These are phyloP conservation scores for Prionailurus viverrinus DNA, from an alignment of 2,113 vertebrate genomes.

Conservation along the genomic window DNA sequence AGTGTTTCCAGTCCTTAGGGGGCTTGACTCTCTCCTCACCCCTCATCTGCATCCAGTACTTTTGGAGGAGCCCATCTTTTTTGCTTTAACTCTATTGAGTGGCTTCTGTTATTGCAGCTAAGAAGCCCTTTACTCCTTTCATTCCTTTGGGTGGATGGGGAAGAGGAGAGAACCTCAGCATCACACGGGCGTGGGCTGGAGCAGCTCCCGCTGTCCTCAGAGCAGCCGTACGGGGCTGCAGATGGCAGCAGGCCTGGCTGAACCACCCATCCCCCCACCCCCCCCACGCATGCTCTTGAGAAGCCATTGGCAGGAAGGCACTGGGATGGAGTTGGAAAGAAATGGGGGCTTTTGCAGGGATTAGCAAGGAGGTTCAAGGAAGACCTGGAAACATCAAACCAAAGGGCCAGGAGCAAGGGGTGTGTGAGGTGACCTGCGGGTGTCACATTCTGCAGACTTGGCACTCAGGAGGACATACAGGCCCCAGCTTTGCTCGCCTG, in stretches of 20 bases:
- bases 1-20: neutral
- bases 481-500: no score
- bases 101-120: neutral
- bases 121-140: neutral
- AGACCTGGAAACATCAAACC: neutral
- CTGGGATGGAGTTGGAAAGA: neutral
- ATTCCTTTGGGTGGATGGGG: neutral
- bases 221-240: neutral
- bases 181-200: neutral
- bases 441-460: neutral
- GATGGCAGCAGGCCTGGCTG: neutral
- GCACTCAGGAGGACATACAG: neutral
- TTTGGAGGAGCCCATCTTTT: neutral
- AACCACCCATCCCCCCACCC: accelerated
- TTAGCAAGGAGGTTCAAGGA: neutral
- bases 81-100: neutral
- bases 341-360: neutral
- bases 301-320: neutral
- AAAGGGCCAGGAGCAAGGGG: no score
- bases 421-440: neutral
- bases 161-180: neutral
- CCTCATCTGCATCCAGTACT: neutral
- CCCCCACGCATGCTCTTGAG: accelerated
- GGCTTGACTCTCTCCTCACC: neutral
- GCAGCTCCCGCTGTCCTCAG: neutral